Evolutionary conservation across 1,140 invertebrate species (phyloP).

Genomic region (Rhagoletis zephyria): DNA sequence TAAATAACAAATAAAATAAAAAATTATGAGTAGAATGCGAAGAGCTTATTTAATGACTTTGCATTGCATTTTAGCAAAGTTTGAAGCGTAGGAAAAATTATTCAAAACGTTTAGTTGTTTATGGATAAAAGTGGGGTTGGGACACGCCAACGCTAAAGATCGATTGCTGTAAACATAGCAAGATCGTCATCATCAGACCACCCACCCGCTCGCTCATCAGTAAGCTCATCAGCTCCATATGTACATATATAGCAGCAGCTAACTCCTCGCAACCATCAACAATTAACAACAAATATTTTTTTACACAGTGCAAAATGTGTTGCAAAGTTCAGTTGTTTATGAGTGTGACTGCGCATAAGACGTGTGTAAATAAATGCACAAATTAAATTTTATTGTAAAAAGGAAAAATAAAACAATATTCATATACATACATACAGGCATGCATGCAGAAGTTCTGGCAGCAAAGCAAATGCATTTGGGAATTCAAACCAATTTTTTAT

Average conservation of each 20-base stretch:
- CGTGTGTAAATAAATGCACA: slow-evolving; percentile 23
- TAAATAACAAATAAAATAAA: not conserved
- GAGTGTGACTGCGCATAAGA: slow-evolving; percentile 30
- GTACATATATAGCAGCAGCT: too few species aligned
- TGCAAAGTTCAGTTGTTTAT: slow-evolving; percentile 1
- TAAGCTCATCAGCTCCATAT: too few species aligned
- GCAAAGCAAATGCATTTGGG: too few species aligned
- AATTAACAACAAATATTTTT: not conserved
- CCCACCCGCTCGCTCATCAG: not conserved
- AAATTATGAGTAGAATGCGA: not conserved
- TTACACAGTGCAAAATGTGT: not conserved
- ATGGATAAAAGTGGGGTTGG: slow-evolving; percentile 18
- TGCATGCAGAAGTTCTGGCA: too few species aligned
- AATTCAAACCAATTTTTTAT: too few species aligned
- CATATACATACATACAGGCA: not conserved
- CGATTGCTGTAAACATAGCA: not conserved
- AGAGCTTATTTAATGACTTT: not conserved
- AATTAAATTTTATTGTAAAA: slow-evolving; percentile 28
- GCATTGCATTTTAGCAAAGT: not conserved
- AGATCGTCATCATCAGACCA: not conserved
- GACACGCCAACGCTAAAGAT: not conserved
- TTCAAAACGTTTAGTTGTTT: not conserved
- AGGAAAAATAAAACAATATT: not conserved
- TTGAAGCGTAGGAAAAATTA: not conserved
- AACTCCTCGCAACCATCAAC: not conserved